phyloP scores from a whole-genome alignment of 2,797 vertebrate genomes.

The Ceryle rudis region DNA sequence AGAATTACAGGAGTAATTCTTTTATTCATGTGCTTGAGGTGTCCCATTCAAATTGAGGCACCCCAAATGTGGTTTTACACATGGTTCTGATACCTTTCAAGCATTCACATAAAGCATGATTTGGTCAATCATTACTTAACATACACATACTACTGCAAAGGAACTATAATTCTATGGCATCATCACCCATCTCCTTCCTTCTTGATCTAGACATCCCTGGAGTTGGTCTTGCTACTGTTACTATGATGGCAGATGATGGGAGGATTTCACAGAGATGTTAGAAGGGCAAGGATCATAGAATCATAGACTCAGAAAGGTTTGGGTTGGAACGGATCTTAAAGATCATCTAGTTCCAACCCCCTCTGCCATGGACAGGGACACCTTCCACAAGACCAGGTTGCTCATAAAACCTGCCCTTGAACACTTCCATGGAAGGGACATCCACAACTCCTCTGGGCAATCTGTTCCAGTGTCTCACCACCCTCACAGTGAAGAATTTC shows the following conservation, averaged over 20 bases:
- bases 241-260: no score
- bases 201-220: not conserved
- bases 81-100: not conserved
- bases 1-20: not conserved
- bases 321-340: not conserved
- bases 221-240: not conserved
- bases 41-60: fast-evolving
- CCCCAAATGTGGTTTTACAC: fast-evolving
- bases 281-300: not conserved
- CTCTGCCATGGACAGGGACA: not conserved
- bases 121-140: not conserved
- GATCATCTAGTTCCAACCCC: not conserved
- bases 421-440: not conserved
- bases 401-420: not conserved
- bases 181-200: not conserved
- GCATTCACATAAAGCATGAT: not conserved
- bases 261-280: not conserved
- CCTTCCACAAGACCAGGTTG: not conserved
- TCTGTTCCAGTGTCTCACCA: not conserved
- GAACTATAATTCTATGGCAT: not conserved
- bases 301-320: not conserved
- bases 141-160: not conserved
- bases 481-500: not conserved
- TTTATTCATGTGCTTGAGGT: fast-evolving
- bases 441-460: not conserved